These are phyloP conservation scores for Mormyrops boulengeri DNA, from an alignment of 2,797 vertebrate genomes.

Conservation along the genomic window DNA sequence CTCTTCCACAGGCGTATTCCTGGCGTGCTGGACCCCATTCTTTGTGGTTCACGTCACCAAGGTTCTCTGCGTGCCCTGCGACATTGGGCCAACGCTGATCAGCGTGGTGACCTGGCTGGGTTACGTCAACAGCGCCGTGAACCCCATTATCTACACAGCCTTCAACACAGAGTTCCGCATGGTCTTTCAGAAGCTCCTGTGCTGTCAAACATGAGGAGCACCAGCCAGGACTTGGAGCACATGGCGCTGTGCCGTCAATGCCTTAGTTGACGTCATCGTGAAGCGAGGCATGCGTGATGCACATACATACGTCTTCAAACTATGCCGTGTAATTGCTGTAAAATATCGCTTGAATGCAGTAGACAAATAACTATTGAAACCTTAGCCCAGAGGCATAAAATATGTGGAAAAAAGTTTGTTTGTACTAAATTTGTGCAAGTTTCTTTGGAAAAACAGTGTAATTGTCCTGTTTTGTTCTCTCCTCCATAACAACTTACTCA, in stretches of 20 bases:
- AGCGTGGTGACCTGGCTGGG: slow-evolving; percentile 68
- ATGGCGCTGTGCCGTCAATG: slow-evolving; percentile 27
- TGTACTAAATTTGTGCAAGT: slow-evolving; percentile 32
- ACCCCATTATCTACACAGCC: slow-evolving; percentile 66
- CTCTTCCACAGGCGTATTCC: slow-evolving; percentile 55
- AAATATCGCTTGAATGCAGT: slow-evolving; percentile 34
- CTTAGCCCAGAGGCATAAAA: slow-evolving; percentile 53
- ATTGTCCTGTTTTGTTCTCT: slow-evolving; percentile 7
- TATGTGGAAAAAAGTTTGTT: slow-evolving; percentile 31
- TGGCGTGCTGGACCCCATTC: slow-evolving; percentile 68
- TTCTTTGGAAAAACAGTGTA: slow-evolving; percentile 21
- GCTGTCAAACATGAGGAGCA: slow-evolving; percentile 45
- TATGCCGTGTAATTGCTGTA: slow-evolving; percentile 23
- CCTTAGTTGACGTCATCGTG: slow-evolving; percentile 32
- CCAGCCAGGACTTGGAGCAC: background rate
- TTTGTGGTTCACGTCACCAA: slow-evolving; percentile 65
- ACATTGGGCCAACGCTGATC: slow-evolving; percentile 57
- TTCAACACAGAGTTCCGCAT: slow-evolving; percentile 65
- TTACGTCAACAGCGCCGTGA: slow-evolving; percentile 66
- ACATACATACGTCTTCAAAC: background rate
- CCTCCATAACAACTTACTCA: background rate
- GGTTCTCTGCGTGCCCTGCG: slow-evolving; percentile 56
- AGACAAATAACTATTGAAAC: slow-evolving; percentile 27
- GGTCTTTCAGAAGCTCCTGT: slow-evolving; percentile 64
- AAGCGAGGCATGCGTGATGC: slow-evolving; percentile 18